A percentile compares a stretch with the other conserved stretches of the same genome.
These are phyloP conservation scores for Tokudaia tokunoshimensis DNA, from an alignment of 2,797 vertebrate genomes.

Conservation along the genomic window DNA sequence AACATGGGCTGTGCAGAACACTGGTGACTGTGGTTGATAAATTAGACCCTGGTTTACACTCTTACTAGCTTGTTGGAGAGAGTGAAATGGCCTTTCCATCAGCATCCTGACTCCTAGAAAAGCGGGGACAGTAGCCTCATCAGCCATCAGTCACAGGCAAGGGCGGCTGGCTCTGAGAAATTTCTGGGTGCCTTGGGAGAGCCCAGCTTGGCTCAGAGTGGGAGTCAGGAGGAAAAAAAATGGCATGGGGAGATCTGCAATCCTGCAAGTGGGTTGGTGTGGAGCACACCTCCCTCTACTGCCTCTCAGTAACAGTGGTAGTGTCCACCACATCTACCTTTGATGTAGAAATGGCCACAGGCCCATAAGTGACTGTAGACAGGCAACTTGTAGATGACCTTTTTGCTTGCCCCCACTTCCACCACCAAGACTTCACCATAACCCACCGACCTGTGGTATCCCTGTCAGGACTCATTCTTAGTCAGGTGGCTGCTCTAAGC, in stretches of 20 bases:
- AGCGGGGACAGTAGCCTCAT: neutral
- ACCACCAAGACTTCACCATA: fast-evolving
- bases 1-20: neutral
- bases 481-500: neutral
- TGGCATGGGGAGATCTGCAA: fast-evolving
- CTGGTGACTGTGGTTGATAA: conserved; percentile 54
- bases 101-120: conserved; percentile 41
- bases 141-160: neutral
- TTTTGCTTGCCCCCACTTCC: fast-evolving
- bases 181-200: neutral
- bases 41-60: conserved; percentile 68
- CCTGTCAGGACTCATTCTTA: too few species aligned
- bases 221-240: neutral
- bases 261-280: fast-evolving
- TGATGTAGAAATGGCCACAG: fast-evolving
- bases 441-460: neutral
- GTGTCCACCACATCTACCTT: fast-evolving
- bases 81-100: conserved; percentile 68
- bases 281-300: fast-evolving
- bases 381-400: fast-evolving
- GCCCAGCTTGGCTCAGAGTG: fast-evolving
- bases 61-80: conserved; percentile 73
- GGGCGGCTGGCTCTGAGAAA: neutral
- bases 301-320: fast-evolving
- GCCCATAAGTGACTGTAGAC: fast-evolving